Evolutionary conservation across 2,113 vertebrate species (phyloP).

Genomic region (Urocynchramus pylzowi): DNA sequence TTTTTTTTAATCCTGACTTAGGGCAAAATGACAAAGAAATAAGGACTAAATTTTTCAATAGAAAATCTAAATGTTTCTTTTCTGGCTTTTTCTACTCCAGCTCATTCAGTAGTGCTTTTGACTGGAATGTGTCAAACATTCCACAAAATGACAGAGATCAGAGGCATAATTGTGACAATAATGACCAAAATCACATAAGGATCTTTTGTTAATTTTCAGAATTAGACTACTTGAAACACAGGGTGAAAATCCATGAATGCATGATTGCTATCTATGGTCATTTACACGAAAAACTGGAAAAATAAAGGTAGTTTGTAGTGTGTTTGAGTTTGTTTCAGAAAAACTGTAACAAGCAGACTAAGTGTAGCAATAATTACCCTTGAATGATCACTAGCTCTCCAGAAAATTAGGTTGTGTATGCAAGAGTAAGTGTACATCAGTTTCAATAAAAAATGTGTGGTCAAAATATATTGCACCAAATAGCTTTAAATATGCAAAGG

Average conservation of each 20-base stretch:
- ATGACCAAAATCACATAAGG: rapidly evolving
- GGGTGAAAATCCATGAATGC: neutral
- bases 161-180: neutral
- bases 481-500: constrained; percentile 2
- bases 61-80: neutral
- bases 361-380: neutral
- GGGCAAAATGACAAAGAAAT: neutral
- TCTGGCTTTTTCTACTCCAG: neutral
- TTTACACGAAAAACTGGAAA: neutral
- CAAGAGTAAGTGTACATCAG: neutral
- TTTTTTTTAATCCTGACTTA: neutral
- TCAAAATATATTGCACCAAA: neutral
- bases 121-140: neutral
- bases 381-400: neutral
- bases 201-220: neutral
- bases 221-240: neutral
- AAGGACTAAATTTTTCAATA: neutral
- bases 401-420: neutral
- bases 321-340: neutral
- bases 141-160: neutral
- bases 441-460: neutral
- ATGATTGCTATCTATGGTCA: neutral
- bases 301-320: neutral
- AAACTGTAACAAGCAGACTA: neutral
- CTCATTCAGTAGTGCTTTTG: neutral